Evolutionary conservation across 2,797 vertebrate species (phyloP).

Genomic region (Strix occidentalis): DNA sequence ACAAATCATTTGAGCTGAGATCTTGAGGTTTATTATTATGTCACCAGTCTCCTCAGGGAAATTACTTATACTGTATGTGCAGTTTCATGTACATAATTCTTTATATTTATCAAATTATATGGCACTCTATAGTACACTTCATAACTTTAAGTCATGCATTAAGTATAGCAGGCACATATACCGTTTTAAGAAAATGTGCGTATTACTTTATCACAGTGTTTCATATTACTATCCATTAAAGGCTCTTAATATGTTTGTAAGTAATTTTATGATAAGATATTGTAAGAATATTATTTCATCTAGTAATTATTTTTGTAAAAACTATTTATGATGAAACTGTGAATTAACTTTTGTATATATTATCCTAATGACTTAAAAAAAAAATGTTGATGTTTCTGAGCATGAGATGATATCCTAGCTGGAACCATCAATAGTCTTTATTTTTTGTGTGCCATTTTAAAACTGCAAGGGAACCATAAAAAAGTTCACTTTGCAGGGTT

Average conservation of each 20-base stretch:
- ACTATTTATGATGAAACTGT: neutral
- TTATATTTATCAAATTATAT: slow-evolving; percentile 63
- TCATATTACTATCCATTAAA: neutral
- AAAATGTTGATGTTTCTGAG: neutral
- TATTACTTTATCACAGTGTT: neutral
- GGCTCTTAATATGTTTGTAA: neutral
- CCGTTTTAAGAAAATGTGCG: neutral
- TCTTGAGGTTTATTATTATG: slow-evolving; percentile 50
- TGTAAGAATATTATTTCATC: neutral
- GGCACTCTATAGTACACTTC: neutral
- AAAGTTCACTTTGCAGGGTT: neutral
- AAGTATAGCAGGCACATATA: neutral
- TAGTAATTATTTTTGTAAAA: neutral
- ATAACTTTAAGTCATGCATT: slow-evolving; percentile 22
- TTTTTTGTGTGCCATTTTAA: neutral
- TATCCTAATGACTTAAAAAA: neutral
- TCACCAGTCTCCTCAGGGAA: slow-evolving; percentile 38
- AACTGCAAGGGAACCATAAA: neutral
- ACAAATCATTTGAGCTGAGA: slow-evolving; percentile 40
- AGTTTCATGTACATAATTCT: slow-evolving; percentile 24
- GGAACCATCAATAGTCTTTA: neutral
- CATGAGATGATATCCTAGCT: neutral
- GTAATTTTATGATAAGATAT: neutral
- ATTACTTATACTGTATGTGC: slow-evolving; percentile 43
- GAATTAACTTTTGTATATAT: neutral